A percentile compares a stretch with the other conserved stretches of the same genome.
Conservation (phyloP, 2,888 invertebrate species). For the Drosophila buzzatii region DNA sequence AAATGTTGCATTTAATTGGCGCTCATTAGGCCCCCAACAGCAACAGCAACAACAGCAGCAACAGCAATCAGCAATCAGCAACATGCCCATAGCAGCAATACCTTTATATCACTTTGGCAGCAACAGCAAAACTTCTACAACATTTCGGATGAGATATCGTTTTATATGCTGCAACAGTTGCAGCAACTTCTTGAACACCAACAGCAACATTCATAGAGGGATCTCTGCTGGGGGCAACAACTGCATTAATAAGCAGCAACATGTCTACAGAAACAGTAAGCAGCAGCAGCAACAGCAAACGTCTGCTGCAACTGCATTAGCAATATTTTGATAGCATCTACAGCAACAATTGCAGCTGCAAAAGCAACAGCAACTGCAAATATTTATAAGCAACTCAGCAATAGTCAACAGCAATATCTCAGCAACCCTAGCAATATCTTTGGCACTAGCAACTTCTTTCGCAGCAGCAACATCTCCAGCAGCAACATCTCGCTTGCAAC, state of each 20-base stretch:
- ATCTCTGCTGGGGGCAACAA: neutral
- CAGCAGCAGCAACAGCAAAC: neutral
- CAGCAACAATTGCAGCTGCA: neutral
- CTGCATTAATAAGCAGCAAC: neutral
- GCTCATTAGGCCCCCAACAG: slow-evolving; percentile 61
- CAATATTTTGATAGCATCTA: neutral
- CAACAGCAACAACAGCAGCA: neutral
- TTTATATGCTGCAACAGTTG: neutral
- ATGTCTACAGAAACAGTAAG: neutral
- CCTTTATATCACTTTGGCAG: neutral
- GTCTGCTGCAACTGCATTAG: neutral
- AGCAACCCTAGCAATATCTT: neutral
- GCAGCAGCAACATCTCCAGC: too few relatives aligned
- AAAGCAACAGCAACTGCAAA: neutral
- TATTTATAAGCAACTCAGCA: neutral
- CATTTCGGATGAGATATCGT: neutral
- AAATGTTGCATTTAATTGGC: slow-evolving; percentile 71
- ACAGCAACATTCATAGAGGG: neutral
- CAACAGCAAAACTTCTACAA: neutral
- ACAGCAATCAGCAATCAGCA: slow-evolving; percentile 4
- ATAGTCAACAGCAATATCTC: neutral
- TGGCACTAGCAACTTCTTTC: too few relatives aligned
- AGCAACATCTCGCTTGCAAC: too few relatives aligned
- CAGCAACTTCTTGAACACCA: slow-evolving; percentile 7
- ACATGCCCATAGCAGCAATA: neutral